phyloP scores from a whole-genome alignment of 1,140 invertebrate species.

The Solenopsis fugax region DNA sequence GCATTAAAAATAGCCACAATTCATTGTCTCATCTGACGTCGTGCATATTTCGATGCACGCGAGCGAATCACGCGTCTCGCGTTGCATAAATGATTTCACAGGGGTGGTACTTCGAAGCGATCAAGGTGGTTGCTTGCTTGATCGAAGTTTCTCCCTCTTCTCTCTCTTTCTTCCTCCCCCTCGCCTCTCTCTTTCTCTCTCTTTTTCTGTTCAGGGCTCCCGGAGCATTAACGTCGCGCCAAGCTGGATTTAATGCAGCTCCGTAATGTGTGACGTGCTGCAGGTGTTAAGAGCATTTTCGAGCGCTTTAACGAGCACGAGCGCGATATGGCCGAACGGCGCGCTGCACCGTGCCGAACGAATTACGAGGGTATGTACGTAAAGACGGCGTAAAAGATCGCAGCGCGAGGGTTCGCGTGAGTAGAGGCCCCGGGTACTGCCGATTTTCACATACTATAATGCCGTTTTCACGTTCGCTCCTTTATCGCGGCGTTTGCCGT shows the following conservation, averaged over 20 bases:
- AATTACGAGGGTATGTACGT: slow-evolving; percentile 55
- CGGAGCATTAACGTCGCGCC: slow-evolving; percentile 52
- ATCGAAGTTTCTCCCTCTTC: neutral
- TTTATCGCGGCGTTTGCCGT: slow-evolving; percentile 27
- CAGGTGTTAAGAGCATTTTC: slow-evolving; percentile 63
- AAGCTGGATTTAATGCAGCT: slow-evolving; percentile 57
- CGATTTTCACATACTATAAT: slow-evolving; percentile 41
- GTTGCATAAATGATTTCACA: slow-evolving; percentile 1
- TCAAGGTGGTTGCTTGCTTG: slow-evolving; percentile 24
- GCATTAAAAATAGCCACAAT: slow-evolving; percentile 43
- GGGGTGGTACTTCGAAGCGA: slow-evolving; percentile 13
- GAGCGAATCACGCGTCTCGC: slow-evolving; percentile 2
- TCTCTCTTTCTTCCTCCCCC: neutral
- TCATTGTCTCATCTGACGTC: slow-evolving; percentile 44
- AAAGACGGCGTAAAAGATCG: slow-evolving; percentile 53
- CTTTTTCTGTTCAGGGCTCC: neutral
- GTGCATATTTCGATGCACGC: slow-evolving; percentile 27
- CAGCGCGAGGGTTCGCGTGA: slow-evolving; percentile 33
- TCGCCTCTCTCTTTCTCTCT: neutral
- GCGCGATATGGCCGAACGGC: slow-evolving; percentile 41
- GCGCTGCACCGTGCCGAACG: slow-evolving; percentile 32
- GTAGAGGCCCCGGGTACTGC: neutral
- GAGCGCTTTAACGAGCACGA: slow-evolving; percentile 50
- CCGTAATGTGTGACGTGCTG: slow-evolving; percentile 62
- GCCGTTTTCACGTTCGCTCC: slow-evolving; percentile 7